Evolutionary conservation across 2,797 vertebrate genomes (phyloP).

Genomic region (Ibycter americanus): DNA sequence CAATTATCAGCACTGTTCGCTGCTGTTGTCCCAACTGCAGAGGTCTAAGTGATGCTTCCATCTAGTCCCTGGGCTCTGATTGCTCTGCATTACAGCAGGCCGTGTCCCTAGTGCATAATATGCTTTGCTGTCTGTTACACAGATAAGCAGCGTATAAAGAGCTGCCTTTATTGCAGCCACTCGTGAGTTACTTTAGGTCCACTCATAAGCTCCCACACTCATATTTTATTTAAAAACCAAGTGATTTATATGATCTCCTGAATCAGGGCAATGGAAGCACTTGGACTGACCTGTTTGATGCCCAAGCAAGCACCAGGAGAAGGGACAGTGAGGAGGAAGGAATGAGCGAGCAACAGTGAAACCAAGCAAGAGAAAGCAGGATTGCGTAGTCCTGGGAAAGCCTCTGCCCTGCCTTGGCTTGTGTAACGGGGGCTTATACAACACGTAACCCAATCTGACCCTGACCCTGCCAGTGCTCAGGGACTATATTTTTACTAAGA

Average conservation of each 20-base stretch:
- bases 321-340: not conserved
- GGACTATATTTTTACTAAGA: conserved; percentile 60
- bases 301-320: not conserved
- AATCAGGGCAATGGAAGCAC: rapidly evolving
- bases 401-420: conserved; percentile 37
- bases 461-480: conserved; percentile 48
- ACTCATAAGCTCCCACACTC: not conserved
- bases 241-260: not conserved
- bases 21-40: not conserved
- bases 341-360: not conserved
- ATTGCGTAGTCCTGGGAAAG: conserved; percentile 32
- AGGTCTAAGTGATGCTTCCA: not conserved
- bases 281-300: not conserved
- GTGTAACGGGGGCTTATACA: conserved; percentile 54
- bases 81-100: not conserved
- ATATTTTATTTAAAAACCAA: not conserved
- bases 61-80: not conserved
- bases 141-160: not conserved
- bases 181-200: not conserved
- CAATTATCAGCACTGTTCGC: rapidly evolving
- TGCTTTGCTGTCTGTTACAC: not conserved
- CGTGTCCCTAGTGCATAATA: not conserved
- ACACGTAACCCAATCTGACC: conserved; percentile 56
- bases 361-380: not conserved
- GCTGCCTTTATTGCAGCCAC: not conserved